phyloP scores from a whole-genome alignment of 2,888 invertebrate genomes.

The Chironomus tentans region DNA sequence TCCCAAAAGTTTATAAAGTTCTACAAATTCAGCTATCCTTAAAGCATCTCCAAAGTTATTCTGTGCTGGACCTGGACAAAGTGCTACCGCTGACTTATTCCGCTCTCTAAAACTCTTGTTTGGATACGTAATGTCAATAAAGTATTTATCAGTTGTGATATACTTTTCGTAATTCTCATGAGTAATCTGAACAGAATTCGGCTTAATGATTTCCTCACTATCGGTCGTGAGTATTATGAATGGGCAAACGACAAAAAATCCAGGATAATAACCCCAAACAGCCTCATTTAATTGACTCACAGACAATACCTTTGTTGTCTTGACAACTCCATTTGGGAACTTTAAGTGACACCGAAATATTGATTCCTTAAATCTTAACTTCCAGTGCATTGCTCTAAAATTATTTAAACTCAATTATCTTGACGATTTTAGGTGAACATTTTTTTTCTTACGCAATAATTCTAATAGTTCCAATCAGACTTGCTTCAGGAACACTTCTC shows the following conservation, averaged over 20 bases:
- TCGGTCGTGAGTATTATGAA: constrained; percentile 27
- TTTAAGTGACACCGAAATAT: not conserved
- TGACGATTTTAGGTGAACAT: not conserved
- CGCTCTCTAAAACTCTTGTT: constrained; percentile 28
- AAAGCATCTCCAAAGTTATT: constrained; percentile 40
- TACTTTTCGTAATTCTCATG: not conserved
- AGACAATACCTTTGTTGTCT: constrained; percentile 33
- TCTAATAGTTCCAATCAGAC: constrained; percentile 34
- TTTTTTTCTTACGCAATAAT: constrained; percentile 32
- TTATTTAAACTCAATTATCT: not conserved
- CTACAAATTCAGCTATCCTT: constrained; percentile 45
- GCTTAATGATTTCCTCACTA: not conserved
- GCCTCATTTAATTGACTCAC: constrained; percentile 43
- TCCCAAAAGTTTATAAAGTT: constrained; percentile 43
- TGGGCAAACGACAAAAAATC: constrained; percentile 41
- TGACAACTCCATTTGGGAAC: not conserved
- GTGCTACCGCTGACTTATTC: constrained; percentile 33
- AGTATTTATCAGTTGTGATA: not conserved
- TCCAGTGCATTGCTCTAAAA: not conserved
- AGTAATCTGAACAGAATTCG: not conserved
- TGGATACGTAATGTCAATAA: constrained; percentile 13
- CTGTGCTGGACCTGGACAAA: constrained; percentile 43
- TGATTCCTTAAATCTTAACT: too few relatives aligned
- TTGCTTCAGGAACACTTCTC: constrained; percentile 28
- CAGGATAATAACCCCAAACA: constrained; percentile 43